phyloP scores from a whole-genome alignment of 2,888 invertebrate genomes.

The Germaria angustata region DNA sequence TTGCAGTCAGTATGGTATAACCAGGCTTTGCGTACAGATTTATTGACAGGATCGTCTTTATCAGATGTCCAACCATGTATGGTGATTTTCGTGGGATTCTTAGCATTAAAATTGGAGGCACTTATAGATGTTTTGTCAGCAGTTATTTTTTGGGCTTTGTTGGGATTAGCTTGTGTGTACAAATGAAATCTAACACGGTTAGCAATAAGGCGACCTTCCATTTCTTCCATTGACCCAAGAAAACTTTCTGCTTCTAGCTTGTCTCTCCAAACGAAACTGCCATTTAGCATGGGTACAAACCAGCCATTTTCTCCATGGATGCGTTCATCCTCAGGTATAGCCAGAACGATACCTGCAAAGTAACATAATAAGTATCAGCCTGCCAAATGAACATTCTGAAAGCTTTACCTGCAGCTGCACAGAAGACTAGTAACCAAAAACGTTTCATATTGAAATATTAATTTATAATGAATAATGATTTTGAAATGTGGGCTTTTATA shows the following conservation, averaged over 20 bases:
- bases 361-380: neutral
- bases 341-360: slow-evolving; percentile 10
- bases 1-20: slow-evolving; percentile 82
- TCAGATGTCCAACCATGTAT: slow-evolving; percentile 82
- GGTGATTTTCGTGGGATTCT: slow-evolving; percentile 72
- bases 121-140: slow-evolving; percentile 55
- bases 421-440: slow-evolving; percentile 18
- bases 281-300: slow-evolving; percentile 67
- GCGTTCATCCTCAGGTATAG: slow-evolving; percentile 47
- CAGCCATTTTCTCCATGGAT: slow-evolving; percentile 68
- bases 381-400: neutral
- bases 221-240: neutral
- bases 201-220: slow-evolving; percentile 15
- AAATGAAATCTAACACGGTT: slow-evolving; percentile 70
- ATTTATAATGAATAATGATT: neutral
- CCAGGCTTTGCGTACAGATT: slow-evolving; percentile 77
- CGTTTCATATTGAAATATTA: slow-evolving; percentile 27
- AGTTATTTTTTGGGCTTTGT: slow-evolving; percentile 69
- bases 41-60: slow-evolving; percentile 76
- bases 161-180: slow-evolving; percentile 73
- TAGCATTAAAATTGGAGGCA: slow-evolving; percentile 68
- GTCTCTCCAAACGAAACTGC: slow-evolving; percentile 62
- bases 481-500: slow-evolving; percentile 22
- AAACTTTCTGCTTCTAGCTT: slow-evolving; percentile 40
- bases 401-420: slow-evolving; percentile 23